A percentile compares a stretch with the other conserved stretches of the same genome.
Evolutionary conservation across 92 coral and sea anemone species (phyloP).

Genomic region (Zoanthus sociatus): DNA sequence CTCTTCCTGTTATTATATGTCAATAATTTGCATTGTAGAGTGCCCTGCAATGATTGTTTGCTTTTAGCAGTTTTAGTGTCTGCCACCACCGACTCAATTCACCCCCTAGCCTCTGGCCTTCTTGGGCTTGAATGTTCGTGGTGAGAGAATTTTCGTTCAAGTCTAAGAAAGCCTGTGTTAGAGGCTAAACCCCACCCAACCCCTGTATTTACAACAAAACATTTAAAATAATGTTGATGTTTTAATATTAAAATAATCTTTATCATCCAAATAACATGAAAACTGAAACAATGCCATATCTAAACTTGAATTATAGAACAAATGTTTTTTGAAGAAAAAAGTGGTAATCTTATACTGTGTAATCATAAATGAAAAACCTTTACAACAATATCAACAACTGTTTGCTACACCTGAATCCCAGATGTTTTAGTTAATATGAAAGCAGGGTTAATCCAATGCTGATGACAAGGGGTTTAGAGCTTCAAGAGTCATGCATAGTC

Average conservation of each 20-base stretch:
- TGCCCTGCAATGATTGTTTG: constrained; percentile 16
- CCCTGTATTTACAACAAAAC: constrained; percentile 8
- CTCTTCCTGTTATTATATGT: constrained; percentile 14
- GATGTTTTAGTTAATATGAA: constrained; percentile 9
- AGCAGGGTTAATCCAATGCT: constrained; percentile 13
- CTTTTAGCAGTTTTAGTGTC: constrained; percentile 11
- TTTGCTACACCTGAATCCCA: constrained; percentile 10
- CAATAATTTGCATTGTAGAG: constrained; percentile 10
- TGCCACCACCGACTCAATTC: constrained; percentile 17
- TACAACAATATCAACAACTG: constrained; percentile 10
- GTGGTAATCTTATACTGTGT: constrained; percentile 11
- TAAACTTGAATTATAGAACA: neutral
- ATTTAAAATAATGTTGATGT: constrained; percentile 11
- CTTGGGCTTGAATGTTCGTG: constrained; percentile 10
- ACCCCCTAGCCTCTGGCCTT: constrained; percentile 6
- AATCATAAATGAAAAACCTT: constrained; percentile 5
- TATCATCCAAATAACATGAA: constrained; percentile 6
- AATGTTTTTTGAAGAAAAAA: constrained; percentile 8
- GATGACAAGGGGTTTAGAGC: constrained; percentile 14
- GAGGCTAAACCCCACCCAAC: constrained; percentile 18
- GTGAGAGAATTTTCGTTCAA: constrained; percentile 8
- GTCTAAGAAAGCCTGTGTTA: constrained; percentile 15
- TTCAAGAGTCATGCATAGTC: constrained; percentile 9
- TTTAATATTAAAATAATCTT: neutral
- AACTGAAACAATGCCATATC: constrained; percentile 14